A percentile compares a stretch with the other conserved stretches of the same genome.
Conservation (phyloP, 2,113 vertebrate species). For the Dendrocopos noguchii region DNA sequence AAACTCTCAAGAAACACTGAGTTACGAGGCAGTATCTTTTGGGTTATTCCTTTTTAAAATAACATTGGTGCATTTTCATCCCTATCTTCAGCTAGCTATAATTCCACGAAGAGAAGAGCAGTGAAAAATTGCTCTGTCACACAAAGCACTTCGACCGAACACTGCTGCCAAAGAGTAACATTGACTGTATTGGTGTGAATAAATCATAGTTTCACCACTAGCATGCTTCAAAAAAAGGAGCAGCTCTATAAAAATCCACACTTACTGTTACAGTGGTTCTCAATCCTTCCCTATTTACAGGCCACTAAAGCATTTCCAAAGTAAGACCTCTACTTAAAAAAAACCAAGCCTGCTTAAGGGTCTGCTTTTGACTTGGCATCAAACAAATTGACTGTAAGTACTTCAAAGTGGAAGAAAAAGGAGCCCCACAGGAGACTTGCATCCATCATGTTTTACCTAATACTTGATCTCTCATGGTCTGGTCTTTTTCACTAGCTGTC, state of each 20-base stretch:
- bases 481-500: not conserved
- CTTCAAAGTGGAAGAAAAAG: not conserved
- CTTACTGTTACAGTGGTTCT: not conserved
- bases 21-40: not conserved
- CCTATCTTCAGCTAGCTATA: not conserved
- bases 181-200: not conserved
- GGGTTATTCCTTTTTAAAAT: no score
- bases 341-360: not conserved
- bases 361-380: not conserved
- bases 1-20: not conserved
- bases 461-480: not conserved
- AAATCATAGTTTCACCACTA: not conserved
- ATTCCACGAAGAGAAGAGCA: not conserved
- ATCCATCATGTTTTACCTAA: not conserved
- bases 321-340: not conserved
- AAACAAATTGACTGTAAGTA: not conserved
- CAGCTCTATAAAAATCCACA: not conserved
- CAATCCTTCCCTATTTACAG: not conserved
- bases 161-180: not conserved
- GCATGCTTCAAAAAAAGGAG: not conserved
- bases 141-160: not conserved
- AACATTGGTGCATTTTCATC: not conserved
- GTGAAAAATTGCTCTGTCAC: not conserved
- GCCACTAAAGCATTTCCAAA: not conserved
- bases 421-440: not conserved